Evolutionary conservation across 2,113 vertebrate species (phyloP).

Genomic region (Misgurnus anguillicaudatus): DNA sequence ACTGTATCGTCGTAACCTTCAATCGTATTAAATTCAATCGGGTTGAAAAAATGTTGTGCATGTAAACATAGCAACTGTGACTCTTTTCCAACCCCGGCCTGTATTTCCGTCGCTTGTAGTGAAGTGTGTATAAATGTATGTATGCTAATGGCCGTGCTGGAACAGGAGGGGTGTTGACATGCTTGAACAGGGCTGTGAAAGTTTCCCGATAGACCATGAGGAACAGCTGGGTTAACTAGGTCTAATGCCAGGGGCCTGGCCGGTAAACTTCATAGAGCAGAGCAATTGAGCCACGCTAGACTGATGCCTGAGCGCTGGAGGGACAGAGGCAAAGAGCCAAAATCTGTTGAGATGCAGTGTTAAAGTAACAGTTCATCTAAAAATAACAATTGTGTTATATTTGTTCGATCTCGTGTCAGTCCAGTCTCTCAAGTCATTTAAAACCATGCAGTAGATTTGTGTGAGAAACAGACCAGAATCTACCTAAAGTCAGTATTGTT

Average conservation of each 20-base stretch:
- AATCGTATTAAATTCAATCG: too few relatives aligned
- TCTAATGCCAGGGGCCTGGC: constrained; percentile 26
- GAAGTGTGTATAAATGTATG: constrained; percentile 25
- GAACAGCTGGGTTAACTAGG: constrained; percentile 48
- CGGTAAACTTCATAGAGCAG: constrained; percentile 10
- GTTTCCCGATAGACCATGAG: constrained; percentile 20
- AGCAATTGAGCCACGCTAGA: constrained; percentile 20
- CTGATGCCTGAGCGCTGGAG: neutral
- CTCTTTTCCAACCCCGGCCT: neutral
- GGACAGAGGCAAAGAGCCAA: neutral
- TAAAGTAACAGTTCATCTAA: too few relatives aligned
- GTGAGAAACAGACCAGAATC: too few relatives aligned
- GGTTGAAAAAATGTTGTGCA: too few relatives aligned
- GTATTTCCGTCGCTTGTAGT: constrained; percentile 19
- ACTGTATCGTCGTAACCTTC: too few relatives aligned
- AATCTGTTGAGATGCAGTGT: neutral
- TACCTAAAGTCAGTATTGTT: too few relatives aligned
- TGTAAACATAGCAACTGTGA: too few relatives aligned
- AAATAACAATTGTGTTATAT: neutral
- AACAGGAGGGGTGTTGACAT: constrained; percentile 17
- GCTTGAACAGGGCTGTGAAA: constrained; percentile 29
- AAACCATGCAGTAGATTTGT: too few relatives aligned
- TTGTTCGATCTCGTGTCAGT: neutral
- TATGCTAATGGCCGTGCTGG: neutral
- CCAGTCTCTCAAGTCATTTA: too few relatives aligned